Evolutionary conservation across 2,113 vertebrate species (phyloP), one percentile per base, ranked within the genome.

Genomic region (Psilopsiagon aurifrons): DNA sequence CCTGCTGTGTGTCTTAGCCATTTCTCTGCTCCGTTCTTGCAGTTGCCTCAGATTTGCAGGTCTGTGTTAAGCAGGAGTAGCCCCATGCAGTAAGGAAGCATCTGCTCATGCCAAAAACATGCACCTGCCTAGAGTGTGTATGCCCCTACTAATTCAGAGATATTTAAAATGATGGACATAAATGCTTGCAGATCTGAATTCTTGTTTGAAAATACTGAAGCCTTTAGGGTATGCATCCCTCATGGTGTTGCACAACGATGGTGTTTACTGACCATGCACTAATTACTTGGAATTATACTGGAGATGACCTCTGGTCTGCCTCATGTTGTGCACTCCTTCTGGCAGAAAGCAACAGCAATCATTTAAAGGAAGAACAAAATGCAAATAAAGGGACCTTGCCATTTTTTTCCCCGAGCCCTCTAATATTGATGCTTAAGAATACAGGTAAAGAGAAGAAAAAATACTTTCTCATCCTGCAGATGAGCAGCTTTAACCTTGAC

Each of bases 361-460:
- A 68, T 35, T 74, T 90, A 95, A 94, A 88, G 63, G 74, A 52
- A 92, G 60, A 89, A 54, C 57, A 78, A 93, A 92, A 94, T 92
- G 87, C 92, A 91, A 88, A 91, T 93, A 60, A 77, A 91, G 68
- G 54, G 64, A 66, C 54, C 18, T 76, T 79, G 80, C 62, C 51
- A 39, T 24, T 46, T n/a, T 18, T 6, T 1, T 0, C 2, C 8
- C 10, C 5, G 7, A 46, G 41, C 68, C 39, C 51, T 88, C 68
- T 64, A 57, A 43, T 83, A 83, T 41, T 33, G 17, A 31, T 67
- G 52, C 3, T 0, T 29, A 47, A 90, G 25, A 52, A 46, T 78
- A 59, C 67, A 77, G 77, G 49, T 70, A 29, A 77, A 88, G 71
- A 92, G 85, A 43, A 70, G 23, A 27, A 57, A 54, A 68, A 89